Evolutionary conservation across 2,797 vertebrate genomes (phyloP).

Genomic region (Rhinoraja longicauda): DNA sequence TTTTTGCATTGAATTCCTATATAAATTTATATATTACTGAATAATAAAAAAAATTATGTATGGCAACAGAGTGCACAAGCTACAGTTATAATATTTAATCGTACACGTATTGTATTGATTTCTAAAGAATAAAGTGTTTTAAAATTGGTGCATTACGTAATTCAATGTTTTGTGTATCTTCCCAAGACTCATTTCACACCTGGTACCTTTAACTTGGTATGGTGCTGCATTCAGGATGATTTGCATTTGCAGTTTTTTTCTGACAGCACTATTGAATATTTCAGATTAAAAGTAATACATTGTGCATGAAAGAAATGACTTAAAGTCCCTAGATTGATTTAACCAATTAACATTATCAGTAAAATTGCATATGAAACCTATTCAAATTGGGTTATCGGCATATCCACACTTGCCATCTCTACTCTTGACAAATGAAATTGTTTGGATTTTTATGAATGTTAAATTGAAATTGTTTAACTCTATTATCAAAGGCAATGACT

Average conservation of each 20-base stretch:
- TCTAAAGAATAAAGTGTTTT: constrained; percentile 21
- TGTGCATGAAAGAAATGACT: not conserved
- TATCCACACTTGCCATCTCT: not conserved
- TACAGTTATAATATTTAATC: constrained; percentile 29
- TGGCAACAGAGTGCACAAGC: not conserved
- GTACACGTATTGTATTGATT: not conserved
- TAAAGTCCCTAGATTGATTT: constrained; percentile 23
- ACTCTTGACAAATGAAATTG: constrained; percentile 22
- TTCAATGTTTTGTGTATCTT: not conserved
- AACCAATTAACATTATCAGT: constrained; percentile 26
- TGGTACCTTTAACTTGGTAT: not conserved
- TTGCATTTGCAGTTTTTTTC: not conserved
- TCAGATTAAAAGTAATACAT: not conserved
- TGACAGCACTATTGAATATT: not conserved
- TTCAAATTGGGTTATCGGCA: constrained; percentile 10
- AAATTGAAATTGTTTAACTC: constrained; percentile 30
- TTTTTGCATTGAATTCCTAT: constrained; percentile 19
- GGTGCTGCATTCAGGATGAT: not conserved
- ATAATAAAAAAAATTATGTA: not conserved
- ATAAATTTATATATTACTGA: constrained; percentile 20
- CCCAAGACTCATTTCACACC: not conserved
- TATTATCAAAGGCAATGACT: not conserved
- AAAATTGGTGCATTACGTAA: not conserved
- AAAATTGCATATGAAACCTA: constrained; percentile 23
- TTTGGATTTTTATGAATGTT: constrained; percentile 24